phyloP scores from a whole-genome alignment of 2,888 invertebrate genomes.

The Eubasilissa splendida region DNA sequence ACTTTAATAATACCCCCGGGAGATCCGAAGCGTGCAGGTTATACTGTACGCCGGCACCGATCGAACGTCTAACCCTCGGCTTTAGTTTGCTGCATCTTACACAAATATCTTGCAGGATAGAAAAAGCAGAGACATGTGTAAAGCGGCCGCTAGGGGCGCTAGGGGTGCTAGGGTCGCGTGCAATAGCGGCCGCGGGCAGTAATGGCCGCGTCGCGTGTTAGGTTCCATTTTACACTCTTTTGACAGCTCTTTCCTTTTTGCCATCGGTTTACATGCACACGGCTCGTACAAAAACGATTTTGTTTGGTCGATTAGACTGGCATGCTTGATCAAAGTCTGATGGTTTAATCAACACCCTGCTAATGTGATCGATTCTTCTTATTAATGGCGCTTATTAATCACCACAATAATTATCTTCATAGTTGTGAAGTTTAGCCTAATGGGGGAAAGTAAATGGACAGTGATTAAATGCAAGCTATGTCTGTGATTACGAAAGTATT shows the following conservation, averaged over 20 bases:
- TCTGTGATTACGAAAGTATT: neutral
- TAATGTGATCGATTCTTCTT: conserved; percentile 9
- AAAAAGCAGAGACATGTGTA: conserved; percentile 13
- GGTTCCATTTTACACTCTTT: conserved; percentile 53
- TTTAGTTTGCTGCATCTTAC: too few relatives aligned
- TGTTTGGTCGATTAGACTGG: conserved; percentile 36
- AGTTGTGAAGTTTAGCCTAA: neutral
- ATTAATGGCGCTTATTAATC: neutral
- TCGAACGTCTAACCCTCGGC: too few relatives aligned
- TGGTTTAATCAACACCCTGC: conserved; percentile 35
- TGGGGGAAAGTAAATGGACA: conserved; percentile 25
- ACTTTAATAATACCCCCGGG: too few relatives aligned
- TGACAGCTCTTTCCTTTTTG: conserved; percentile 51
- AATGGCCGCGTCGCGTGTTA: conserved; percentile 53
- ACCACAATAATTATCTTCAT: neutral
- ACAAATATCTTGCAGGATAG: too few relatives aligned
- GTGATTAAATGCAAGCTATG: conserved; percentile 18
- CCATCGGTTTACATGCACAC: conserved; percentile 38
- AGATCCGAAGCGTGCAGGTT: too few relatives aligned
- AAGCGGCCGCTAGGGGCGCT: neutral
- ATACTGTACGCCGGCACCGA: too few relatives aligned
- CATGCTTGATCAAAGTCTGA: conserved; percentile 22
- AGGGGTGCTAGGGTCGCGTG: conserved; percentile 32
- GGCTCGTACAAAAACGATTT: conserved; percentile 28
- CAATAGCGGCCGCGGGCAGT: conserved; percentile 22